A percentile compares a stretch with the other conserved stretches of the same genome.
These are phyloP conservation scores for Phorcus lineatus DNA, from an alignment of 2,888 invertebrate species.

Conservation along the genomic window DNA sequence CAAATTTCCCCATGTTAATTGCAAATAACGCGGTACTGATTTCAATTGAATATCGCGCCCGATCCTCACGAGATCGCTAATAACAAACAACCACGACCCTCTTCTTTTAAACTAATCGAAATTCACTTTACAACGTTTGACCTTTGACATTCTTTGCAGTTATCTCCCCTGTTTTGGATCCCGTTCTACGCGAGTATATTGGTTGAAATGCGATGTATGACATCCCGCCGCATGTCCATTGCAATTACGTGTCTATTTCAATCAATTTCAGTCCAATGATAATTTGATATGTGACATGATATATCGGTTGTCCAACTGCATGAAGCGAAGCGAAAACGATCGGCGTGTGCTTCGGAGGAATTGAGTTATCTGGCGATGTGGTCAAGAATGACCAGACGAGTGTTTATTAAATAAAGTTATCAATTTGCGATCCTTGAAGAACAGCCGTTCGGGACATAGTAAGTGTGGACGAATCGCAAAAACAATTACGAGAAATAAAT, in stretches of 20 bases:
- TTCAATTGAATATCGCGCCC: conserved; percentile 11
- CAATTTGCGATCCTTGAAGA: too few species aligned
- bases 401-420: conserved; percentile 5
- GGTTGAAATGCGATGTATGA: not conserved
- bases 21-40: conserved; percentile 12
- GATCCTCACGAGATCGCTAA: not conserved
- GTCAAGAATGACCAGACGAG: not conserved
- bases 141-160: not conserved
- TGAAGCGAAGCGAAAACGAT: conserved; percentile 7
- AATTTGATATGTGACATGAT: conserved; percentile 18
- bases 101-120: conserved; percentile 21
- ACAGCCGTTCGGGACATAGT: too few species aligned
- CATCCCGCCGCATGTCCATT: conserved; percentile 8
- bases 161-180: not conserved
- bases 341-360: not conserved
- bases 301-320: not conserved
- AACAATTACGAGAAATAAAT: too few species aligned
- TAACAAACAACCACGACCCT: not conserved
- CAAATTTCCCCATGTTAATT: conserved; percentile 9
- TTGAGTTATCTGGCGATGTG: not conserved
- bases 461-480: too few species aligned
- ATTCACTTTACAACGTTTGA: not conserved
- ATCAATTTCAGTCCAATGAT: conserved; percentile 9
- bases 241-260: conserved; percentile 20
- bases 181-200: conserved; percentile 1